Base-by-base conservation (phyloP, 2,113 vertebrate genomes). In the Choloepus hoffmanni region DNA sequence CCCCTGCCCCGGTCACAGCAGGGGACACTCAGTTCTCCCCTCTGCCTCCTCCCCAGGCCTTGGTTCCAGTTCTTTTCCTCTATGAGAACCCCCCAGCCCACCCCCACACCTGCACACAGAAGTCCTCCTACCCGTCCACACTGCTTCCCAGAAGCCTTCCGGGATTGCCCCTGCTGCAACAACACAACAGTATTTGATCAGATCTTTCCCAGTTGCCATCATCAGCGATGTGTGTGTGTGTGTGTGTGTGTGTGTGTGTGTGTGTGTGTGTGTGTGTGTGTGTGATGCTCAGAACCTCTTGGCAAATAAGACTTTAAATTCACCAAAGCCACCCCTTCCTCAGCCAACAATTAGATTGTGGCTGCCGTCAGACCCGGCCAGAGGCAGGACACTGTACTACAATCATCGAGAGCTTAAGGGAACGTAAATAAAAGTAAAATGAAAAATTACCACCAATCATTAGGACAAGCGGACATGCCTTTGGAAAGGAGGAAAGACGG, bases 281-380 rank as follows among this genome's bases (percentile, higher is more conserved):
- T n/a, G 33, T 7, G 33, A 18, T 0, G 2, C 60, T 40, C 77
- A 33, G 77, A 63, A 28, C 28, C 68, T 9, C 24, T 43, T 11
- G 0, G 36, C 70, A 24, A 26, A 40, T 6, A n/a, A 26, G 3
- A 65, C 26, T 7, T 26, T 21, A 40, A 13, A 33, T 45, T 58
- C 58, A 67, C 13, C 15, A 7, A 36, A 50, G 88, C 50, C 50
- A 7, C 23, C 50, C 13, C 30, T 11, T 58, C 67, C 74, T 30
- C 62, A 3, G 11, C 43, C 1, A 2, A 33, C 0, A 19, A 5
- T 0, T 3, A 6, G 6, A 2, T 15, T 11, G 13, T 3, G 65
- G 53, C 9, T 0, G 18, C 13, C 26, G 53, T 40, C 0, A 0
- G n/a, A 55, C 33, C 50, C 30, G 68, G 5, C 12, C 0, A 13